Percentiles rank a stretch among this genome's conserved stretches.
Conservation (phyloP, 2,113 vertebrate species). For the Channa maculata region DNA sequence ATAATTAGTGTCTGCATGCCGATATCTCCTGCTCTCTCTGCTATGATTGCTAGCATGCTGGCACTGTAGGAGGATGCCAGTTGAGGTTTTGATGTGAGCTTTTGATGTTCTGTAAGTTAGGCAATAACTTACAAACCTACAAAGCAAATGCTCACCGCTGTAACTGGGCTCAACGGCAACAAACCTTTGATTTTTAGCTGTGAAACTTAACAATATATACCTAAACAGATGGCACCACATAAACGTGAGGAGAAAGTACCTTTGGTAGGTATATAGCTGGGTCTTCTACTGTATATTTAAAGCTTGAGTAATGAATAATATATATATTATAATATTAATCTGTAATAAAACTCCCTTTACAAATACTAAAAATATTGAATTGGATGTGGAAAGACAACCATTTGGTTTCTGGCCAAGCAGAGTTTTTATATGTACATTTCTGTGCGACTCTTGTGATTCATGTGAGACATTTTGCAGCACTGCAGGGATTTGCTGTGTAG, state of each 20-base stretch:
- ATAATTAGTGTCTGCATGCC: slow-evolving; percentile 39
- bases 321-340: neutral
- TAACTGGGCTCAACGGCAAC: neutral
- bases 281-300: too few species aligned
- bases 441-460: too few species aligned
- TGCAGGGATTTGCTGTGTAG: neutral
- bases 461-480: slow-evolving; percentile 38
- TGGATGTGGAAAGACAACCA: neutral
- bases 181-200: too few species aligned
- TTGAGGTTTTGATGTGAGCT: neutral
- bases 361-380: neutral
- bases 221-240: too few species aligned
- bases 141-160: neutral
- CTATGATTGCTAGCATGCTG: slow-evolving; percentile 23
- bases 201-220: neutral
- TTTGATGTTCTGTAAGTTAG: neutral
- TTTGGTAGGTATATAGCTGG: too few species aligned
- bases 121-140: neutral
- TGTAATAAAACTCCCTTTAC: neutral
- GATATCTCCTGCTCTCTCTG: slow-evolving; percentile 15
- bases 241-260: too few species aligned
- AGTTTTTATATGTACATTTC: too few species aligned
- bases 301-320: too few species aligned
- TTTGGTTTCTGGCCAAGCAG: too few species aligned
- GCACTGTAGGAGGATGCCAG: neutral